Evolutionary conservation across 2,113 vertebrate species (phyloP).

Genomic region (Alces alces): DNA sequence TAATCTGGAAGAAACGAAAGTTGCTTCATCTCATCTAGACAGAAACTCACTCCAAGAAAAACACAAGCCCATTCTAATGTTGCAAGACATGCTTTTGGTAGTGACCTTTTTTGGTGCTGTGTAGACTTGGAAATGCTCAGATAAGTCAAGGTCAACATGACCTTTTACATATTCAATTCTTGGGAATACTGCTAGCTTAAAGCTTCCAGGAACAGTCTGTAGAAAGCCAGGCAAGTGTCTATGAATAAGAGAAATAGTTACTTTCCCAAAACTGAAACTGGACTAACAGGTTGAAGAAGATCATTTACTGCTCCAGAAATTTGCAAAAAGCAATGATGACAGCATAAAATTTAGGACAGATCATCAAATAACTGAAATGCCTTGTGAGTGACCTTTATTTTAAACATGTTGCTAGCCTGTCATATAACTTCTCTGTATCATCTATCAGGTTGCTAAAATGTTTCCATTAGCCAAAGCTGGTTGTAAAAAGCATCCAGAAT

Average conservation of each 20-base stretch:
- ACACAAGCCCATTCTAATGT: neutral
- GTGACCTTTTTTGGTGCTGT: neutral
- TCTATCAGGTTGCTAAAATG: neutral
- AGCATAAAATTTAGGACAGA: neutral
- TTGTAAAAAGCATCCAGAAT: neutral
- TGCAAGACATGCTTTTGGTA: neutral
- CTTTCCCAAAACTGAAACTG: slow-evolving; percentile 22
- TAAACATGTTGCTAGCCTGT: neutral
- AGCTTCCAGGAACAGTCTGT: neutral
- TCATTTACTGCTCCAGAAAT: neutral
- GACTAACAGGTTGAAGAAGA: neutral
- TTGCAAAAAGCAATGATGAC: neutral
- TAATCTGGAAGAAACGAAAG: neutral
- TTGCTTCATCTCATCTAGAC: neutral
- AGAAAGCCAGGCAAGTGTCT: neutral
- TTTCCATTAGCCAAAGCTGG: neutral
- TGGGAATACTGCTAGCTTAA: neutral
- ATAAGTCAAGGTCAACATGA: slow-evolving; percentile 49
- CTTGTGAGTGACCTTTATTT: neutral
- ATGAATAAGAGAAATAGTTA: slow-evolving; percentile 13
- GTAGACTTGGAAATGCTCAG: neutral
- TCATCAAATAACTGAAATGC: slow-evolving; percentile 2
- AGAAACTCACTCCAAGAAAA: neutral
- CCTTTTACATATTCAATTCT: neutral
- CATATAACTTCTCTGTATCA: neutral